Conservation (phyloP, 2,113 vertebrate species). For the Clarias magur region DNA sequence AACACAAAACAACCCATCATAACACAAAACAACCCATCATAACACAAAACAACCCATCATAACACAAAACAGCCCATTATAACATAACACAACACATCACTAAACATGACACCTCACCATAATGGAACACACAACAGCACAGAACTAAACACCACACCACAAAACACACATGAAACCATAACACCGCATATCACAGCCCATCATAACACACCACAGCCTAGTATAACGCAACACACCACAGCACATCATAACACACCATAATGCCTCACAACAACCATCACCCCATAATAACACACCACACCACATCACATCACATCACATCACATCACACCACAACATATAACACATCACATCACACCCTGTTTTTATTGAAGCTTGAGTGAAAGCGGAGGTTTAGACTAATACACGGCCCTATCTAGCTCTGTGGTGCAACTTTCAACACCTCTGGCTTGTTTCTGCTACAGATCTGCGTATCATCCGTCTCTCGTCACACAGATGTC, state of each 20-base stretch:
- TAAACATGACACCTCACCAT: too few relatives aligned
- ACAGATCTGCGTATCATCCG: slow-evolving; percentile 10
- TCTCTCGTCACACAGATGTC: slow-evolving; percentile 28
- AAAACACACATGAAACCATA: neutral
- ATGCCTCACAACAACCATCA: too few relatives aligned
- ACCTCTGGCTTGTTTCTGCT: slow-evolving; percentile 16
- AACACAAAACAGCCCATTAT: too few relatives aligned
- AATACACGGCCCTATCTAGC: neutral
- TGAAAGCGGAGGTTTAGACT: neutral
- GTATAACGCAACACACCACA: neutral
- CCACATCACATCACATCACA: too few relatives aligned
- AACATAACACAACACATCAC: too few relatives aligned
- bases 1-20: neutral
- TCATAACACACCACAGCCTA: neutral
- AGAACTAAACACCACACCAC: neutral
- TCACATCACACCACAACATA: too few relatives aligned
- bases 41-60: too few relatives aligned
- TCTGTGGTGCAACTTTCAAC: neutral
- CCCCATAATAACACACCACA: neutral
- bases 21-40: too few relatives aligned
- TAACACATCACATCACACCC: too few relatives aligned
- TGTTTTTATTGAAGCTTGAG: neutral
- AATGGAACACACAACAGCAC: neutral
- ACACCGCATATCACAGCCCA: neutral
- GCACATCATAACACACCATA: neutral